A percentile compares a stretch with the other conserved stretches of the same genome.
phyloP scores from a whole-genome alignment of 2,797 vertebrate species.

The Austrolebias charrua region DNA sequence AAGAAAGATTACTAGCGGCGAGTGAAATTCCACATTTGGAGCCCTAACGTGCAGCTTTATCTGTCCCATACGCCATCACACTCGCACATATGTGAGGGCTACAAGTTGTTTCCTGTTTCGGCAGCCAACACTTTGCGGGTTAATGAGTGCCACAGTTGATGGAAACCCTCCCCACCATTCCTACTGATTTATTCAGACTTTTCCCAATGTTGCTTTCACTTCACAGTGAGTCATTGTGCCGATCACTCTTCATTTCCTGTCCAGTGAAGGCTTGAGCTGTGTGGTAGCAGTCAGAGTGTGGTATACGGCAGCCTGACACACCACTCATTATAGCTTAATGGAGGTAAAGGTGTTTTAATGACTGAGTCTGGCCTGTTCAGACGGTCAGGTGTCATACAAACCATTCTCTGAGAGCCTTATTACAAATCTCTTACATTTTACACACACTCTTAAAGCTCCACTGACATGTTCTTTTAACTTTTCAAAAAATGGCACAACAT shows the following conservation, averaged over 20 bases:
- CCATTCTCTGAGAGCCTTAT: slow-evolving; percentile 53
- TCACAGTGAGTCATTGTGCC: slow-evolving; percentile 78
- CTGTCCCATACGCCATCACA: slow-evolving; percentile 21
- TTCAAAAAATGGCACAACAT: too few species aligned
- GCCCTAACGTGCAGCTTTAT: slow-evolving; percentile 34
- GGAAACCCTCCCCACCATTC: slow-evolving; percentile 39
- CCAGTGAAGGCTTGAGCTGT: slow-evolving; percentile 39
- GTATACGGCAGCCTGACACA: slow-evolving; percentile 57
- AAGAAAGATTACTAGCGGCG: slow-evolving; percentile 23
- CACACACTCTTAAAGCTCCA: too few species aligned
- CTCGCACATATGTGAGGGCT: slow-evolving; percentile 29
- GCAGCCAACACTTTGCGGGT: slow-evolving; percentile 50
- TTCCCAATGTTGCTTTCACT: slow-evolving; percentile 61
- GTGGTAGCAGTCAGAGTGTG: slow-evolving; percentile 42
- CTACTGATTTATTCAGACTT: slow-evolving; percentile 38
- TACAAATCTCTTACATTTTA: slow-evolving; percentile 42
- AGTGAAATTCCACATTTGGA: slow-evolving; percentile 49
- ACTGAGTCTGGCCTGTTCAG: slow-evolving; percentile 50
- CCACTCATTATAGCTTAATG: slow-evolving; percentile 71
- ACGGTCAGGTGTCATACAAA: slow-evolving; percentile 51
- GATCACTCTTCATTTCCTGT: slow-evolving; percentile 69
- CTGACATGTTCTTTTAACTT: too few species aligned
- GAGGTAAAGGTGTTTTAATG: slow-evolving; percentile 72
- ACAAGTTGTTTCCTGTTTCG: slow-evolving; percentile 52
- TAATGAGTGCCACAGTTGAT: slow-evolving; percentile 49